phyloP scores from a whole-genome alignment of 2,113 vertebrate genomes.

The Erythrolamprus reginae region DNA sequence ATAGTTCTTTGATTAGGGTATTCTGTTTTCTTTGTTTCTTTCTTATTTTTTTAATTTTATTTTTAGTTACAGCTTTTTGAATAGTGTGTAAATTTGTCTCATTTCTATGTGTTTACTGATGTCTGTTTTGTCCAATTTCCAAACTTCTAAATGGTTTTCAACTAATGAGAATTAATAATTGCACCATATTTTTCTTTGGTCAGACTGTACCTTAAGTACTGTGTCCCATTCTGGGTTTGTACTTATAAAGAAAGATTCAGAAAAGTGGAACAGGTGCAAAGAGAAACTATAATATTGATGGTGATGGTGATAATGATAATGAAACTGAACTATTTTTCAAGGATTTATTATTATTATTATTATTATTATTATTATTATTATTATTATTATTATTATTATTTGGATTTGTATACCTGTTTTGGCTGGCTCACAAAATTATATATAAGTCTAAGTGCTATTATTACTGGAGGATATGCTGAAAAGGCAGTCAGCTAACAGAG shows the following conservation, averaged over 20 bases:
- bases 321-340: not conserved
- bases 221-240: not conserved
- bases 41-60: not conserved
- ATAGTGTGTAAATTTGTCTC: not conserved
- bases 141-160: not conserved
- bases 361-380: too few relatives aligned
- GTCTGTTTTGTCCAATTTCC: not conserved
- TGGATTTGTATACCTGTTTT: too few relatives aligned
- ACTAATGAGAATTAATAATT: not conserved
- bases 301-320: not conserved
- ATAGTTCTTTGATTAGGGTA: not conserved
- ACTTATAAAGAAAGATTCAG: not conserved
- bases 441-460: too few relatives aligned
- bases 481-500: not conserved
- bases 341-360: too few relatives aligned
- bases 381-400: too few relatives aligned
- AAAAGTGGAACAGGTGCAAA: not conserved
- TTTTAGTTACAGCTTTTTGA: not conserved
- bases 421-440: too few relatives aligned
- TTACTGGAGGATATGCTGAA: not conserved
- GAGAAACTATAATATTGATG: not conserved
- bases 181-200: not conserved
- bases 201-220: not conserved
- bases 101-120: not conserved
- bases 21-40: not conserved